Evolutionary conservation across 2,113 vertebrate species (phyloP), one percentile per base, ranked within the genome.

Genomic region (Poicephalus meyeri): DNA sequence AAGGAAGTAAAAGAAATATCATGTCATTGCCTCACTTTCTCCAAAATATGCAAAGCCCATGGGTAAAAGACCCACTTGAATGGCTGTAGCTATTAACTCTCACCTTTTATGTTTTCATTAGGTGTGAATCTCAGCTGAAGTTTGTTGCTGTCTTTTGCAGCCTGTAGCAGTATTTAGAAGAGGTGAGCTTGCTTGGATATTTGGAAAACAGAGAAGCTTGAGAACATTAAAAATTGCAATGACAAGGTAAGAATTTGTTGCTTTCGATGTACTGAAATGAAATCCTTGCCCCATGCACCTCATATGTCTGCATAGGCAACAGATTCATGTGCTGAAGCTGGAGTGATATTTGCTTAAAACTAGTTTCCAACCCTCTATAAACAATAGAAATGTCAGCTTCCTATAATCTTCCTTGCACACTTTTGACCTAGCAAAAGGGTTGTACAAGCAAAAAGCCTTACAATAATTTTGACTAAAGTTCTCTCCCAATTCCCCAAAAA

Each of bases 141-240:
- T 85, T 91, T 89, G 25, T 58, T 85, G 26, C 66, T 79, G 24
- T 68, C 58, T 80, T 85, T 73, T 78, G 33, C 69, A 95, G 53
- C 64, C 73, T 52, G 17, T 81, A 49, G 47, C 78, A 93, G 37
- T 56, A 80, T 41, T 33, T 80, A 80, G 58, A 83, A 84, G 28
- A 86, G 55, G 79, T 58, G 29, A 86, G 18, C 89, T 87, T 58
- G 71, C 41, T 82, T 4, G 10, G 46, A 65, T 90, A 91, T 15
- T 85, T n/a, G 55, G 58, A 89, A 95, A 95, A 88, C 21, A 89
- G 35, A 80, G 16, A 86, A 79, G 72, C 31, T 44, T 69, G 41
- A 87, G 93, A 95, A 96, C 3, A 5, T 85, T 85, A 93, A 95
- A 97, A 94, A 96, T 74, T 88, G 64, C 42, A 88, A 16, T 80